Evolutionary conservation across 2,797 vertebrate species (phyloP).

Genomic region (Sebastes matsubarae): DNA sequence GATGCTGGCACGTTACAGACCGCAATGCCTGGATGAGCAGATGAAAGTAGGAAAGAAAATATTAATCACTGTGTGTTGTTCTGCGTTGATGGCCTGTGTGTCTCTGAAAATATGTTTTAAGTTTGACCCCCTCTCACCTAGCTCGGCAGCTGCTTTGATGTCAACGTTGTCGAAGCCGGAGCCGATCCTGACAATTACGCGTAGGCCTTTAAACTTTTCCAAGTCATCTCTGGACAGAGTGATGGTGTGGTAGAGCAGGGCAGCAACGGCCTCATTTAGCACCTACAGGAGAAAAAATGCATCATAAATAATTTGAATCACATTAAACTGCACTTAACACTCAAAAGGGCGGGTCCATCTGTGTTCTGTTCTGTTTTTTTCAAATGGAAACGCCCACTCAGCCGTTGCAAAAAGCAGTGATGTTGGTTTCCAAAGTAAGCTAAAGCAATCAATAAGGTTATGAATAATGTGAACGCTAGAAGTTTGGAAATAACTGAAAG

Average conservation of each 20-base stretch:
- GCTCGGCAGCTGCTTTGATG: constrained; percentile 90
- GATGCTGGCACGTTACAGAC: constrained; percentile 91
- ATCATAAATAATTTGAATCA: background rate
- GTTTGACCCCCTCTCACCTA: constrained; percentile 78
- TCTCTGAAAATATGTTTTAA: background rate
- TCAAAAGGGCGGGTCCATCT: background rate
- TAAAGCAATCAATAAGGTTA: too few relatives aligned
- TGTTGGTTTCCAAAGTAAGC: too few relatives aligned
- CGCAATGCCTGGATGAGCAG: constrained; percentile 84
- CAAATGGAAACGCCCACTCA: too few relatives aligned
- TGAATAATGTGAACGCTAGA: too few relatives aligned
- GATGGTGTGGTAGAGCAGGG: constrained; percentile 92
- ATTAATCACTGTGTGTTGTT: background rate
- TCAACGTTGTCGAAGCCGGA: constrained; percentile 92
- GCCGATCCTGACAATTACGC: constrained; percentile 91
- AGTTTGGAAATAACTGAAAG: too few relatives aligned
- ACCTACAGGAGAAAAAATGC: constrained; percentile 75
- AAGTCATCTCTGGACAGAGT: constrained; percentile 91
- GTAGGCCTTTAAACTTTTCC: constrained; percentile 92
- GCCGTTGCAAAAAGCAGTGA: too few relatives aligned
- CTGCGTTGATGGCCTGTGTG: accelerated
- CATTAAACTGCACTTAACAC: background rate
- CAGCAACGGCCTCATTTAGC: constrained; percentile 91
- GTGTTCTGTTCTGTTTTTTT: too few relatives aligned
- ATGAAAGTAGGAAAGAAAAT: background rate